Conservation (phyloP, 2,113 vertebrate species). For the Anas platyrhynchos region DNA sequence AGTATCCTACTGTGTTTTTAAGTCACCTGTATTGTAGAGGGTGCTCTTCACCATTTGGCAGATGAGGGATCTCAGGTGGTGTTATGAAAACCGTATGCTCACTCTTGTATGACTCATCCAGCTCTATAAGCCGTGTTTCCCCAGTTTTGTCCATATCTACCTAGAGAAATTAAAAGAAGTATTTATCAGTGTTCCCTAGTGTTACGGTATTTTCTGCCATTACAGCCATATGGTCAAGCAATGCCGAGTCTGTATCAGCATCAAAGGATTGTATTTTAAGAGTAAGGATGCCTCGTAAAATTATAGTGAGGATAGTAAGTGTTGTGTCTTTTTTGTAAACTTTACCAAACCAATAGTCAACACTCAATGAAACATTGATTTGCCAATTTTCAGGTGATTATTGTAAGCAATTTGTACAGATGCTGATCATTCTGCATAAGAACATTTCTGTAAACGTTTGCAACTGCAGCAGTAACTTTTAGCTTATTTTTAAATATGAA, state of each 20-base stretch:
- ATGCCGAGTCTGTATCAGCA: neutral
- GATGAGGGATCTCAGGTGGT: constrained; percentile 92
- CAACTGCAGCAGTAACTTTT: neutral
- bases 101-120: constrained; percentile 95
- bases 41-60: constrained; percentile 91
- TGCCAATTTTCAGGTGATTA: neutral
- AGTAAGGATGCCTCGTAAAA: neutral
- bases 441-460: neutral
- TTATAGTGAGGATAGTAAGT: neutral
- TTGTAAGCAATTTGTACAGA: neutral
- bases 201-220: neutral
- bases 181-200: neutral
- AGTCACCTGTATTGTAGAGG: constrained; percentile 92
- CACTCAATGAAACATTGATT: neutral
- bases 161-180: constrained; percentile 70
- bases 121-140: constrained; percentile 91
- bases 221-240: neutral
- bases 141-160: constrained; percentile 89
- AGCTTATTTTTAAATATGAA: neutral
- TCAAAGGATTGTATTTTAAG: neutral
- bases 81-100: constrained; percentile 98
- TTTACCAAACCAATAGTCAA: rapidly evolving
- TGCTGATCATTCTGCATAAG: neutral
- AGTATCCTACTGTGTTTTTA: neutral
- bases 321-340: neutral